phyloP scores from a whole-genome alignment of 2,888 invertebrate genomes.

The Phalera bucephala region DNA sequence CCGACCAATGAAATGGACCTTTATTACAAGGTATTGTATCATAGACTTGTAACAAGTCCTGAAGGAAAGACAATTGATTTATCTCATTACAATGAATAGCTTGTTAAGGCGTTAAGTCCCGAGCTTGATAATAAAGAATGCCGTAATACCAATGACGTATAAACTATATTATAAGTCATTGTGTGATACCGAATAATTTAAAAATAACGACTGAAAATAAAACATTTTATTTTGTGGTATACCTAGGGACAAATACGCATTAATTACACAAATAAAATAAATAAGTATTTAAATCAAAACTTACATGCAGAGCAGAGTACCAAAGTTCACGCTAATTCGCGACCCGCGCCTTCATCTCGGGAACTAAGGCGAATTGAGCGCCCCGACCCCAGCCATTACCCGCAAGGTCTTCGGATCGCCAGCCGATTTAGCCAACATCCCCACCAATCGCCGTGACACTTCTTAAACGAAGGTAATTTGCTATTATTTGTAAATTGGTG shows the following conservation, averaged over 20 bases:
- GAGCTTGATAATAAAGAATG: too few relatives aligned
- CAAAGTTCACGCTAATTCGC: slow-evolving; percentile 51
- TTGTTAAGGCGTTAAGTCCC: too few relatives aligned
- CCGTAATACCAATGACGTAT: too few relatives aligned
- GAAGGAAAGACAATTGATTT: background rate
- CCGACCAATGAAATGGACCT: background rate
- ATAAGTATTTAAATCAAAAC: too few relatives aligned
- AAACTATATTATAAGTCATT: too few relatives aligned
- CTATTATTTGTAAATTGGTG: slow-evolving; percentile 82
- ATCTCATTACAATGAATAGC: background rate
- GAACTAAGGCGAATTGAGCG: slow-evolving; percentile 58
- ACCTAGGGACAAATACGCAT: too few relatives aligned
- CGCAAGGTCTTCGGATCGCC: slow-evolving; percentile 77
- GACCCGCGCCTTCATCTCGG: slow-evolving; percentile 48
- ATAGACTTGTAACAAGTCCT: background rate
- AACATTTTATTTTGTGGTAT: too few relatives aligned
- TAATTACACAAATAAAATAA: too few relatives aligned
- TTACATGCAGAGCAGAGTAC: slow-evolving; percentile 35
- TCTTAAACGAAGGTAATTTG: slow-evolving; percentile 83
- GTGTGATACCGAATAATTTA: too few relatives aligned
- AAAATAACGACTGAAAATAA: too few relatives aligned
- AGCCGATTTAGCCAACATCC: slow-evolving; percentile 78
- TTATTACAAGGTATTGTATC: background rate
- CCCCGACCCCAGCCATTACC: slow-evolving; percentile 71
- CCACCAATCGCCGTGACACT: slow-evolving; percentile 80